A percentile compares a stretch with the other conserved stretches of the same genome.
Evolutionary conservation across 2,113 vertebrate species (phyloP).

Genomic region (Pseudois nayaur): DNA sequence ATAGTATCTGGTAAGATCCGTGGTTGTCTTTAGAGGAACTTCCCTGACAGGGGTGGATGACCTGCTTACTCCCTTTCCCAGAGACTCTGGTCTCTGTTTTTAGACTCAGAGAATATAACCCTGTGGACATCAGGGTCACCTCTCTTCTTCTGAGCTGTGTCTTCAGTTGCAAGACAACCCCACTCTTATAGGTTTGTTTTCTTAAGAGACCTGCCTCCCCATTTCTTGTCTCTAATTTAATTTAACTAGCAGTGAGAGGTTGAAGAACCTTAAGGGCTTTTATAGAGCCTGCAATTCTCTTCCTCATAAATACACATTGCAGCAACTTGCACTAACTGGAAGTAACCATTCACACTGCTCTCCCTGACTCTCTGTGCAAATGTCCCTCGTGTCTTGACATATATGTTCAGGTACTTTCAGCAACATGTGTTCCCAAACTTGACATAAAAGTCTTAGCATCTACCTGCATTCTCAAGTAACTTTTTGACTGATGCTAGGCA

Average conservation of each 20-base stretch:
- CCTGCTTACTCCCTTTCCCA: not conserved
- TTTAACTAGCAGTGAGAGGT: not conserved
- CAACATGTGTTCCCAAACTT: not conserved
- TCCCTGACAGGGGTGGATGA: too few relatives aligned
- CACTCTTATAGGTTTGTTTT: not conserved
- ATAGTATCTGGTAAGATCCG: not conserved
- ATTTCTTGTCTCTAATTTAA: not conserved
- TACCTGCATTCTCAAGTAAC: not conserved
- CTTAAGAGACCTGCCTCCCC: not conserved
- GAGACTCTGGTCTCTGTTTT: not conserved
- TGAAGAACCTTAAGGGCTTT: not conserved
- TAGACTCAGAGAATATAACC: not conserved
- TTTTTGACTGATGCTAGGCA: not conserved
- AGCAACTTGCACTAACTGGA: not conserved
- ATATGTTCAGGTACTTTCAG: not conserved
- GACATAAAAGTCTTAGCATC: not conserved
- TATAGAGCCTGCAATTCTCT: not conserved
- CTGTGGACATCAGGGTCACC: not conserved
- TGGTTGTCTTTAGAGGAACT: not conserved
- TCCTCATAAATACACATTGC: not conserved
- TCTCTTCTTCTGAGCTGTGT: not conserved
- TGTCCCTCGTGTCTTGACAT: not conserved
- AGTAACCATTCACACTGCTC: not conserved
- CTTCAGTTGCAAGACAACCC: not conserved
- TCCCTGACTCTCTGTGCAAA: not conserved